Percentiles rank a stretch among this genome's conserved stretches.
phyloP scores from a whole-genome alignment of 1,140 invertebrate genomes.

The Archivesica marissinica region DNA sequence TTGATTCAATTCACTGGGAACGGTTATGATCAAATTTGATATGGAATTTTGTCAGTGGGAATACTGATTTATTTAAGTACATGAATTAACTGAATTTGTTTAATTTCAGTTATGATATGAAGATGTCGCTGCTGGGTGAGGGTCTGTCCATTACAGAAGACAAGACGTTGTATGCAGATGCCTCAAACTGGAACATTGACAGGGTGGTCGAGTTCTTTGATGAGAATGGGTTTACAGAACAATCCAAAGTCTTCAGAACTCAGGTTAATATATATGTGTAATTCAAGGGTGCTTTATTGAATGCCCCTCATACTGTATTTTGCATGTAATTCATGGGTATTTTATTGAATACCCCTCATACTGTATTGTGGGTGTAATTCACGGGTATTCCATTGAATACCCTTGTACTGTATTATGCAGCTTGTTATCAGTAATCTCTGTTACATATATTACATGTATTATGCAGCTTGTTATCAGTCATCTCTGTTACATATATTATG shows the following conservation, averaged over 20 bases:
- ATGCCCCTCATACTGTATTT: not conserved
- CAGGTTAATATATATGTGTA: conserved; percentile 86
- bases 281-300: too few species aligned
- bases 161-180: conserved; percentile 87
- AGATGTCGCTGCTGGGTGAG: conserved; percentile 37
- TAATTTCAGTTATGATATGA: conserved; percentile 53
- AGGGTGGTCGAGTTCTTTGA: conserved; percentile 93
- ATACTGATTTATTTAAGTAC: not conserved
- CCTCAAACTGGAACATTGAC: conserved; percentile 90
- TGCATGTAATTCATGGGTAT: not conserved
- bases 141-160: conserved; percentile 27
- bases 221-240: conserved; percentile 89
- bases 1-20: too few species aligned
- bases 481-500: too few species aligned
- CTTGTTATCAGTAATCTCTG: not conserved
- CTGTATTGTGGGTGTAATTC: not conserved
- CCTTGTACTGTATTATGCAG: not conserved
- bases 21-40: too few species aligned
- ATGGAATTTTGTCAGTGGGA: not conserved
- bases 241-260: conserved; percentile 91
- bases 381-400: not conserved
- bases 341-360: not conserved
- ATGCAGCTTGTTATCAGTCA: too few species aligned
- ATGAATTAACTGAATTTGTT: not conserved
- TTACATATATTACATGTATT: too few species aligned